A percentile compares a stretch with the other conserved stretches of the same genome.
These are phyloP conservation scores for Aradus depressus DNA, from an alignment of 2,888 invertebrate species.

Conservation along the genomic window DNA sequence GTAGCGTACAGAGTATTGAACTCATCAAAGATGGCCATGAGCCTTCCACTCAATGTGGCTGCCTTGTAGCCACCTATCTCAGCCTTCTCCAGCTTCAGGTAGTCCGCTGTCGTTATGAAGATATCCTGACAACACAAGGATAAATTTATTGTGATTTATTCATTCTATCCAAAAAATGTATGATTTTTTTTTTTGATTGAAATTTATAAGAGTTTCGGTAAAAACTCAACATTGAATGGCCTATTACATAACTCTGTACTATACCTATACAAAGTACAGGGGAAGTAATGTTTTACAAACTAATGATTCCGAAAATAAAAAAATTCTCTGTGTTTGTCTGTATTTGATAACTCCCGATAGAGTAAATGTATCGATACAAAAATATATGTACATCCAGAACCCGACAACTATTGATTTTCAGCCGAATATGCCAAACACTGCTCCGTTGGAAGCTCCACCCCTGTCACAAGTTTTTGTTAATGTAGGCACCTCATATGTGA, in stretches of 20 bases:
- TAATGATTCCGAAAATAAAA: not conserved
- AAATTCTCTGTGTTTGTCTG: too few species aligned
- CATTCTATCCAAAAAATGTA: not conserved
- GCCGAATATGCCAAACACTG: too few species aligned
- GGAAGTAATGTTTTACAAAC: not conserved
- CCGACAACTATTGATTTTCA: too few species aligned
- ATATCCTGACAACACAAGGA: conserved; percentile 48
- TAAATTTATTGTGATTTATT: too few species aligned
- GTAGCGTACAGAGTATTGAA: conserved; percentile 37
- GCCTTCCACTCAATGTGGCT: conserved; percentile 45
- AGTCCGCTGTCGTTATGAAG: conserved; percentile 66
- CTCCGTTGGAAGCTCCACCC: too few species aligned
- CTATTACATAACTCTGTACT: not conserved
- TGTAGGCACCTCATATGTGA: too few species aligned
- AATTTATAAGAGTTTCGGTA: not conserved
- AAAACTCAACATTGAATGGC: too few species aligned
- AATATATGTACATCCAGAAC: too few species aligned
- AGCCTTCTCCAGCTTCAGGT: conserved; percentile 75
- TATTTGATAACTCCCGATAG: too few species aligned
- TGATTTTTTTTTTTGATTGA: not conserved
- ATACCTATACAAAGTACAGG: not conserved
- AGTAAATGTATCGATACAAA: too few species aligned
- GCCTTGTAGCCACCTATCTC: conserved; percentile 62
- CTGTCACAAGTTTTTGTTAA: too few species aligned
- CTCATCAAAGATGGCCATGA: conserved; percentile 36